Conservation (phyloP, 2,113 vertebrate genomes). For the Tragulus kanchil region DNA sequence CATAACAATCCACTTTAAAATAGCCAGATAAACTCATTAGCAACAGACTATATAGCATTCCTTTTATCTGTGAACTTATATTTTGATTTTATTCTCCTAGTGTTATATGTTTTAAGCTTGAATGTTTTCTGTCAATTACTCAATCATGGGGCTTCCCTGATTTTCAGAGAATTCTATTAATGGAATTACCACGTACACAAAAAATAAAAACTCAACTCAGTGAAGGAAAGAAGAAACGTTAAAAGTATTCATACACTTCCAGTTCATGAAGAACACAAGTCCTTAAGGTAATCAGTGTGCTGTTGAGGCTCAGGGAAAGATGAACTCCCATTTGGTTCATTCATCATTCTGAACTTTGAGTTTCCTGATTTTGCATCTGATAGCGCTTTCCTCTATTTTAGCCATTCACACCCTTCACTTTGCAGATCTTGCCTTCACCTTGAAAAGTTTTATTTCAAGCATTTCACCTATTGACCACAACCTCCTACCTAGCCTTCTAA, state of each 20-base stretch:
- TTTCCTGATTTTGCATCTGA: neutral
- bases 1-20: neutral
- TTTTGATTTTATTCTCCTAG: neutral
- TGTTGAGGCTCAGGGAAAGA: neutral
- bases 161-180: slow-evolving; percentile 14
- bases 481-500: neutral
- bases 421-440: neutral
- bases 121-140: neutral
- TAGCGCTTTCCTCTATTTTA: neutral
- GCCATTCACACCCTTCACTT: neutral
- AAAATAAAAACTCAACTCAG: neutral
- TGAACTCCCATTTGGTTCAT: neutral
- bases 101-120: neutral
- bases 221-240: neutral
- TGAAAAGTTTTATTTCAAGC: neutral
- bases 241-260: neutral
- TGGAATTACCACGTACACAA: neutral
- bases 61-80: neutral
- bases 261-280: neutral
- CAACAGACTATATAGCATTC: neutral
- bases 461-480: neutral
- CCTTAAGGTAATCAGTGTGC: neutral
- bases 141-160: neutral
- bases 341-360: neutral
- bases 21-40: neutral